These are phyloP conservation scores for Drosophila trapezifrons DNA, from an alignment of 1,140 invertebrate genomes.

Conservation along the genomic window DNA sequence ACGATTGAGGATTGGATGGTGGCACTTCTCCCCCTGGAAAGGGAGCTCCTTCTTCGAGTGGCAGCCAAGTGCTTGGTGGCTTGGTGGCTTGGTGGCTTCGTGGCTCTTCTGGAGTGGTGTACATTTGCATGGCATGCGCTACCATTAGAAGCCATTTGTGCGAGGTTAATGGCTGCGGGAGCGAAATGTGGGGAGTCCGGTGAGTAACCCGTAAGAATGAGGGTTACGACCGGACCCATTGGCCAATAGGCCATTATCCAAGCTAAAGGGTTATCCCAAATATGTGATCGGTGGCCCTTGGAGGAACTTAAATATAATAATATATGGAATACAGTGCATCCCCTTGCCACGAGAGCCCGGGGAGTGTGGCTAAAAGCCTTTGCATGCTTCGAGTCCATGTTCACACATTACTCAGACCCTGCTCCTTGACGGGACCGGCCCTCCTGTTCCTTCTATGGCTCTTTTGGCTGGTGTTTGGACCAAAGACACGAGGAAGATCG, in stretches of 20 bases:
- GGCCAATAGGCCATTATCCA: conserved; percentile 27
- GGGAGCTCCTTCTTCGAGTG: conserved; percentile 57
- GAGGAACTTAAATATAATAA: conserved; percentile 7
- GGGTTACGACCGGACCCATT: conserved; percentile 4
- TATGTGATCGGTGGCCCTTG: conserved; percentile 15
- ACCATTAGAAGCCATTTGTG: conserved; percentile 78
- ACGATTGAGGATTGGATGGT: conserved; percentile 43
- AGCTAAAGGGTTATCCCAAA: conserved; percentile 6
- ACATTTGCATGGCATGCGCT: conserved; percentile 80
- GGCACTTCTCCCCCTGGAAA: conserved; percentile 49
- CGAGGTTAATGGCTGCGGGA: conserved; percentile 66
- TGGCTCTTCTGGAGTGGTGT: conserved; percentile 63
- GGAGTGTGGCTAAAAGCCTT: conserved; percentile 60
- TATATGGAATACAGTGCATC: conserved; percentile 23
- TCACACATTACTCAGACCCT: conserved; percentile 75
- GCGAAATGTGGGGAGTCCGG: conserved; percentile 2
- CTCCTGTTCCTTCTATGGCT: conserved; percentile 37
- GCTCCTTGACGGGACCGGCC: conserved; percentile 31
- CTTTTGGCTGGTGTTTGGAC: conserved; percentile 63
- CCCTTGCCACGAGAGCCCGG: conserved; percentile 7
- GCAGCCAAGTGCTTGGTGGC: conserved; percentile 59
- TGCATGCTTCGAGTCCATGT: conserved; percentile 72
- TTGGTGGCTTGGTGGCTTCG: conserved; percentile 56
- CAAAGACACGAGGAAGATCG: conserved; percentile 17
- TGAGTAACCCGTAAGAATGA: conserved; percentile 24